Evolutionary conservation across 2,888 invertebrate genomes (phyloP), one percentile per base, ranked within the genome.

Genomic region (Ashinkailepas kermadecensis): DNA sequence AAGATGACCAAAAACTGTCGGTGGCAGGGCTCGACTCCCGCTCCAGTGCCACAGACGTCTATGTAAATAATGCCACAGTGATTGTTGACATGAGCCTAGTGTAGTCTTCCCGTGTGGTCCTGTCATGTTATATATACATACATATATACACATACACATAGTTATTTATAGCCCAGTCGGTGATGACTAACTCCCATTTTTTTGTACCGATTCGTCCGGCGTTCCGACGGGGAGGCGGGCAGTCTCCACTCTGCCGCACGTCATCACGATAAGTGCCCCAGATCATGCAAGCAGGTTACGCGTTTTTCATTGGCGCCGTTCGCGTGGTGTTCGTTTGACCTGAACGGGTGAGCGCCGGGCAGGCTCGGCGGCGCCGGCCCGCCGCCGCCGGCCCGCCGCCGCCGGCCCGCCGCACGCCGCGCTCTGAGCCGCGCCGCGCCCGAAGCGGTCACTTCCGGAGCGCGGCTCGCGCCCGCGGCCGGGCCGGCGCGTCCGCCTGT

Each of bases 101-200:
- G 74, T 74, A 74, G 74, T 74, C 74, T 74, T 74, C 74, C 70
- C 74, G 74, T 74, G 74, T 74, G 74, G 74, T 74, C 54, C 74
- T 56, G 74, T 74, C 74, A 21, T 74, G 56, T 56, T 74, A 74
- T 74, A 56, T 56, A 56, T 21, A 13, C 21, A 21, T 56, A 74
- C 1, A 65, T 23, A 65, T 74, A 74, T 74, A 74, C 56, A 74
- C 39, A 39, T 39, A 39, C 39, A 39, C 59, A 59, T 59, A 15
- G 59, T 74, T 74, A 74, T 74, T 74, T 74, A 74, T 74, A 74
- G 74, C 21, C 74, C 39, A 21, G 56, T 9, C 54, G 54, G 74
- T 56, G 74, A 15, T 21, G 74, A 74, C 74, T 74, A 74, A 74
- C 74, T 21, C 74, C 74, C 23, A 21, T 74, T 74, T 54, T 74